Evolutionary conservation across 1,140 invertebrate species (phyloP), one percentile per base, ranked within the genome.

Genomic region (Tetramorium simillimum): DNA sequence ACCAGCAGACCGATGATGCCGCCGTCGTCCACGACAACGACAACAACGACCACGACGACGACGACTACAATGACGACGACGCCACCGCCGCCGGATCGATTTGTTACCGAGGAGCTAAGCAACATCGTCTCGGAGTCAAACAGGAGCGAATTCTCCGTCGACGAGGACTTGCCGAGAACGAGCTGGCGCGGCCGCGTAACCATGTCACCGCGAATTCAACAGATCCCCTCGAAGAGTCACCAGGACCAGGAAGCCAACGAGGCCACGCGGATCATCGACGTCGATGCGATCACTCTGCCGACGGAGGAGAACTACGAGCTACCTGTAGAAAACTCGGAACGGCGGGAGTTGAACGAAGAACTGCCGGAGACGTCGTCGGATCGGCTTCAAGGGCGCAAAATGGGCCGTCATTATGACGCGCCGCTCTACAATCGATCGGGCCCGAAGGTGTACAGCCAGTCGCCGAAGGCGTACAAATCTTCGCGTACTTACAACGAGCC

Each of bases 81-180:
- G 0, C 77, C 92, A 3, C 81, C 89, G 1, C 72, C 88, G 5
- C 49, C 90, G 0, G 93, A 92, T 0, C 89, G 93, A 53, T 86
- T 96, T 24, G 93, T 95, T 0, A 95, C 95, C 0, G 95, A 96
- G 86, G 95, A 96, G 46, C 91, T 94, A 1, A 95, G 90, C 85
- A 96, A 95, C 56, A 94, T 96, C 43, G 94, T 96, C 0, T 95
- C 96, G 0, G 95, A 96, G 75, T 95, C 95, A 0, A 96, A 96
- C 95, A 96, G 77, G 95, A 96, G 92, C 85, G 95, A 96, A 70
- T 96, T 96, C 84, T 95, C 93, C 14, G 95, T 96, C 0, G 96
- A 96, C 62, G 96, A 96, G 89, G 94, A 92, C 1, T 93, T 94
- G 24, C 95, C 95, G 0, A 95, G 93, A 56, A 96, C 94, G 2